A percentile compares a stretch with the other conserved stretches of the same genome.
phyloP scores from a whole-genome alignment of 2,113 vertebrate species.

The Pterocles orientalis region DNA sequence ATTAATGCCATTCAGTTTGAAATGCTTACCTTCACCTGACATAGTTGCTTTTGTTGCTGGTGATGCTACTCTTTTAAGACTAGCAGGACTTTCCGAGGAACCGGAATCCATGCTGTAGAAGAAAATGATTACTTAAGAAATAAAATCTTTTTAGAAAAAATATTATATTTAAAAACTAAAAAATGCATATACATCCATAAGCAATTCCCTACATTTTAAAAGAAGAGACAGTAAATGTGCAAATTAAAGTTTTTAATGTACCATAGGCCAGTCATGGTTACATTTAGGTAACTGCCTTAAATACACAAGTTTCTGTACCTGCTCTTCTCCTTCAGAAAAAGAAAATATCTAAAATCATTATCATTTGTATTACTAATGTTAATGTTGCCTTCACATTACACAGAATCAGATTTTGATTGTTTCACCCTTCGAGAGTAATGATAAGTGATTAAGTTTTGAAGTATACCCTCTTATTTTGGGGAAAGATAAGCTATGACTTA shows the following conservation, averaged over 20 bases:
- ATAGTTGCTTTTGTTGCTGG: constrained; percentile 84
- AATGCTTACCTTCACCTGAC: constrained; percentile 89
- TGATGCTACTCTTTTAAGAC: constrained; percentile 88
- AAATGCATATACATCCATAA: not conserved
- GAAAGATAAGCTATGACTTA: not conserved
- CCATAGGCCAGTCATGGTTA: not conserved
- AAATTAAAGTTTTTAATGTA: not conserved
- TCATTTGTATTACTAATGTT: not conserved
- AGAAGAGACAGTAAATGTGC: not conserved
- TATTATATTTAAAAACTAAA: not conserved
- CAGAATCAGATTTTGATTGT: not conserved
- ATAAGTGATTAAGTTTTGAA: not conserved
- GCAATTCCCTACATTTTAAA: not conserved
- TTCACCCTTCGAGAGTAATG: not conserved
- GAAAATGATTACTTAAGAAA: constrained; percentile 22
- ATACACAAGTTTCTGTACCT: not conserved
- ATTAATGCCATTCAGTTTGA: not conserved
- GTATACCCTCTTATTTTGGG: not conserved
- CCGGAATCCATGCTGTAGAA: constrained; percentile 86
- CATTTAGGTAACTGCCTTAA: not conserved
- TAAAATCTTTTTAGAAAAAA: not conserved
- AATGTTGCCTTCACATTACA: not conserved
- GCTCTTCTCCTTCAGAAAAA: not conserved
- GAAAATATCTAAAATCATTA: not conserved
- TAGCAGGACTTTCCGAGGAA: constrained; percentile 91